phyloP scores from a whole-genome alignment of 2,113 vertebrate genomes.

The Donacobius atricapilla region DNA sequence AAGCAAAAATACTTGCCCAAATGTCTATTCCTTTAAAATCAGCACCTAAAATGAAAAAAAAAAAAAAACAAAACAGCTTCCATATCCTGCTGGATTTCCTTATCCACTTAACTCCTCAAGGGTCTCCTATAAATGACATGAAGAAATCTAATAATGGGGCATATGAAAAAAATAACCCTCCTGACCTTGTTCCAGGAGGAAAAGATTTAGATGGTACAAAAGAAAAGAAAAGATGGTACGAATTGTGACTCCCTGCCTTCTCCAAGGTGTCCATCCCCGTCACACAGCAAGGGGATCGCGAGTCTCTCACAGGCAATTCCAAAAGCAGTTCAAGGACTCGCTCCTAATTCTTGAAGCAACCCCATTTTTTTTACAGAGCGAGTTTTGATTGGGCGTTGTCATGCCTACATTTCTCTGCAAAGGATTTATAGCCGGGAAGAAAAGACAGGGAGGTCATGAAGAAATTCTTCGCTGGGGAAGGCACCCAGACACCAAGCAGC shows the following conservation, averaged over 20 bases:
- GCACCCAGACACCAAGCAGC: not conserved
- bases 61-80: not conserved
- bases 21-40: not conserved
- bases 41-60: not conserved
- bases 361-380: not conserved
- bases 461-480: not conserved
- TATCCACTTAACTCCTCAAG: not conserved
- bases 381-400: not conserved
- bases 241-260: not conserved
- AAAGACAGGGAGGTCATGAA: not conserved
- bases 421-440: not conserved
- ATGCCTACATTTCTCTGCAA: not conserved
- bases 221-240: not conserved
- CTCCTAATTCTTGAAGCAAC: not conserved
- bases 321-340: not conserved
- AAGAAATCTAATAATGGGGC: not conserved
- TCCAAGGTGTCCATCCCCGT: not conserved
- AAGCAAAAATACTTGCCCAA: not conserved
- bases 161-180: not conserved
- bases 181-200: not conserved
- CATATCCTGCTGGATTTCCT: not conserved
- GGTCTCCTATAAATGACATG: not conserved
- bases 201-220: not conserved
- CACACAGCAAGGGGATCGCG: no score
- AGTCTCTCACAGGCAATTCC: not conserved